Evolutionary conservation across 2,888 invertebrate genomes (phyloP), one percentile per base, ranked within the genome.

Genomic region (Anthophora plumipes): DNA sequence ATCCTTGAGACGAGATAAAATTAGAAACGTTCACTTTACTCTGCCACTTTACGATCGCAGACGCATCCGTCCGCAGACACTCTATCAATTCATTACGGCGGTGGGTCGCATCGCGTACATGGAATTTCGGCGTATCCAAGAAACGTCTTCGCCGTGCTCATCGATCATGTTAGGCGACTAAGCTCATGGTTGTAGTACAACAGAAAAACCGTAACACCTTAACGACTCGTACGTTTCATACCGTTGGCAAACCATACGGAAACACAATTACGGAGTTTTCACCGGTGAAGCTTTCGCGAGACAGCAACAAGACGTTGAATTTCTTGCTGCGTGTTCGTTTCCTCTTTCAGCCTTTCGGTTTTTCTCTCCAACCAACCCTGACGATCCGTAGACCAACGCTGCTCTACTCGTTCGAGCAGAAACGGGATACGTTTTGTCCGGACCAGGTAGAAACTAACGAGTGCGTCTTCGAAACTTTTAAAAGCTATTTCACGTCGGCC

Each of bases 1-100:
- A n/a, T 48, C 22, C 41, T n/a, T 5, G 25, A 41, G 5, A 5
- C 43, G n/a, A 55, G 9, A 52, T 60, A 55, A 57, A 63, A 63
- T 55, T 55, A 69, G 11, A 37, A 25, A 39, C 39, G 25, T n/a
- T n/a, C n/a, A n/a, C n/a, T n/a, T n/a, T 39, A 17, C 39, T 48
- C 41, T 59, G 37, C 25, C 22, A 11, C 12, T 22, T 61, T 50
- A 31, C 41, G 11, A 14, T 41, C 54, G 31, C 43, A 50, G 55
- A 57, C 63, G 55, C 63, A 52, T 67, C n/a, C 54, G 52, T 63
- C 59, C 39, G 64, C 20, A 67, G 75, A 75, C 75, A 72, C 79
- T 82, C 87, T 86, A 86, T 87, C 87, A 88, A 84, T 87, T 88
- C 76, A 84, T 86, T 84, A 84, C 39, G n/a, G 67, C 61, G 61